Evolutionary conservation across 37 sponge, comb jelly and placozoan species (phyloP).

Genomic region (Chondrosia reniformis): DNA sequence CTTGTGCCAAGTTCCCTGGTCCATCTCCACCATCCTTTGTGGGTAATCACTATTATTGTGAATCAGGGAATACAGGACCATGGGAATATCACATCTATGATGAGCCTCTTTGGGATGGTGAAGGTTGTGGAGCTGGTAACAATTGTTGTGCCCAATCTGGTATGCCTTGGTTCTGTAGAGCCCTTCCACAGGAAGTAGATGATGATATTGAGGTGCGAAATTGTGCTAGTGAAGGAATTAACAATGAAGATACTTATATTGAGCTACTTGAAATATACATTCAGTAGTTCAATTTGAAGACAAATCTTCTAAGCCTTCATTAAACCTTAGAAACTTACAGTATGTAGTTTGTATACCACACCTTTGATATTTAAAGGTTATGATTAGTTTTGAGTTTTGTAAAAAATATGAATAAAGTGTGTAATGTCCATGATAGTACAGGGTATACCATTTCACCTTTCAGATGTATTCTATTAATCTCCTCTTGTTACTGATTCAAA

Average conservation of each 20-base stretch:
- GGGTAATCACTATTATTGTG: slow-evolving; percentile 11
- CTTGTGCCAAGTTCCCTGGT: slow-evolving; percentile 8
- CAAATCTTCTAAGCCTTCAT: too few relatives aligned
- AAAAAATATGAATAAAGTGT: too few relatives aligned
- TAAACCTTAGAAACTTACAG: too few relatives aligned
- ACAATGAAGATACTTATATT: not conserved
- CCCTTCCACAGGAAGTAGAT: slow-evolving; percentile 16
- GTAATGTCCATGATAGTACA: too few relatives aligned
- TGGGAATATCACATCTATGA: not conserved
- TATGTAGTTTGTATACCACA: too few relatives aligned
- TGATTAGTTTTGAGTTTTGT: too few relatives aligned
- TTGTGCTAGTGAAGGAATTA: not conserved
- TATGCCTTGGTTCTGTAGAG: slow-evolving; percentile 23
- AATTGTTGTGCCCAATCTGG: slow-evolving; percentile 15
- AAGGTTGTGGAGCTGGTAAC: slow-evolving; percentile 20
- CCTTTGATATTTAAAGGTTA: too few relatives aligned
- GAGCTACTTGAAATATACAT: slow-evolving; percentile 13
- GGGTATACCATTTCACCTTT: too few relatives aligned
- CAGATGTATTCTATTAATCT: too few relatives aligned
- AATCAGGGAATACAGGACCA: slow-evolving; percentile 19
- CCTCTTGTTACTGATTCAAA: too few relatives aligned
- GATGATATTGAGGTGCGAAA: slow-evolving; percentile 22
- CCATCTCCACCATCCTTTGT: slow-evolving; percentile 17
- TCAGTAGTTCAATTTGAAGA: not conserved
- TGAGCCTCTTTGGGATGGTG: slow-evolving; percentile 31